A percentile compares a stretch with the other conserved stretches of the same genome.
These are phyloP conservation scores for Diabrotica undecimpunctata DNA, from an alignment of 1,140 invertebrate genomes.

Conservation along the genomic window DNA sequence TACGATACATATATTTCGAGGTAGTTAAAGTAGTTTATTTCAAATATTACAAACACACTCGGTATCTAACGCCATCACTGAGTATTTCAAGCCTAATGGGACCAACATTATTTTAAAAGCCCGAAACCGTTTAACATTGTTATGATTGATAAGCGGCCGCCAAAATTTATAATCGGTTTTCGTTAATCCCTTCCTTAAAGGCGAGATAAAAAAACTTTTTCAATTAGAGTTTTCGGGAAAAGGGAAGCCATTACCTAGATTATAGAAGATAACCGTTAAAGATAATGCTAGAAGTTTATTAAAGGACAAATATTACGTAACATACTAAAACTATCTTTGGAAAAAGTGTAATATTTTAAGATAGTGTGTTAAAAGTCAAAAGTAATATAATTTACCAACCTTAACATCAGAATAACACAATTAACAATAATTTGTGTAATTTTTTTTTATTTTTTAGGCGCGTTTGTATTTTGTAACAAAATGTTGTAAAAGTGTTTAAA, in stretches of 20 bases:
- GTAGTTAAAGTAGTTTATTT: too few species aligned
- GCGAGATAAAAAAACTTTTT: slow-evolving; percentile 1
- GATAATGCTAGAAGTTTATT: neutral
- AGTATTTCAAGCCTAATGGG: too few species aligned
- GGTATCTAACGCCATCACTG: too few species aligned
- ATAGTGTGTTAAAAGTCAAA: neutral
- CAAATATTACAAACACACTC: too few species aligned
- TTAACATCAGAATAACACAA: neutral
- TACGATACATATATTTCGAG: too few species aligned
- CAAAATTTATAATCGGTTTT: slow-evolving; percentile 1
- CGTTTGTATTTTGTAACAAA: neutral
- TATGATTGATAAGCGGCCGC: too few species aligned
- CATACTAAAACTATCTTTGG: neutral
- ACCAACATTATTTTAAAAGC: too few species aligned
- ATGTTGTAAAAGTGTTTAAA: neutral
- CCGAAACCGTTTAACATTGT: too few species aligned
- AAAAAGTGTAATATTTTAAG: neutral
- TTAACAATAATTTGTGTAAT: neutral
- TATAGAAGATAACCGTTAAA: neutral
- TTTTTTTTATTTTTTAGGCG: neutral
- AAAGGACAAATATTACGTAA: neutral
- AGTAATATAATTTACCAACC: neutral
- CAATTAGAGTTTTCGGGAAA: neutral
- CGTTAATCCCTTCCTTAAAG: neutral
- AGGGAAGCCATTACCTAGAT: neutral